Conservation (phyloP, 1,140 invertebrate genomes). For the Drosophila azteca region DNA sequence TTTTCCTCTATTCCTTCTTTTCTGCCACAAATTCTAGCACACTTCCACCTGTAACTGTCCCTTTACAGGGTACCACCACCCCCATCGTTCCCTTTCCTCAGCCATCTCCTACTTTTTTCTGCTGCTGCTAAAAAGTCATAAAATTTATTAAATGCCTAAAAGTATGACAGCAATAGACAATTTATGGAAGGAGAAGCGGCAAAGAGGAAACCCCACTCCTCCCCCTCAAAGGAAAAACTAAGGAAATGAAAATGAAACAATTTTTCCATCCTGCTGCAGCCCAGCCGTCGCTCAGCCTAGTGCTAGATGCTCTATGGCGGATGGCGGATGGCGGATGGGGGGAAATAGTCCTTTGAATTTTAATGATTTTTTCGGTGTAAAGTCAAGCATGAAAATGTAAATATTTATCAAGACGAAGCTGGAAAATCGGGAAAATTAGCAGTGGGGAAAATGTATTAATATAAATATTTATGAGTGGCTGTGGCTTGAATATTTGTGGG, state of each 20-base stretch:
- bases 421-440: slow-evolving; percentile 20
- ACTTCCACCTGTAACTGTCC: too few relatives aligned
- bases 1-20: too few relatives aligned
- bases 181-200: slow-evolving; percentile 49
- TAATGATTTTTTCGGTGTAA: slow-evolving; percentile 22
- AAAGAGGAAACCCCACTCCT: not conserved
- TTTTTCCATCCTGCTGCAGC: not conserved
- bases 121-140: slow-evolving; percentile 53
- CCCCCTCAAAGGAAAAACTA: slow-evolving; percentile 19
- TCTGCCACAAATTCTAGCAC: too few relatives aligned
- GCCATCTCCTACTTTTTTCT: not conserved
- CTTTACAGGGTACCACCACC: slow-evolving; percentile 11
- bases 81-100: not conserved
- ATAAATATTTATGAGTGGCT: slow-evolving; percentile 11
- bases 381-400: slow-evolving; percentile 30
- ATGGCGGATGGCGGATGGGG: too few relatives aligned
- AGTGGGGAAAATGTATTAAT: slow-evolving; percentile 1
- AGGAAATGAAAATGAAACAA: slow-evolving; percentile 48
- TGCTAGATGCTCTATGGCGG: not conserved
- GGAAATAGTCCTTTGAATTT: slow-evolving; percentile 38
- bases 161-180: slow-evolving; percentile 81
- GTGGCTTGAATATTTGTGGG: too few relatives aligned
- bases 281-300: not conserved
- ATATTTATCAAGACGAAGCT: slow-evolving; percentile 41
- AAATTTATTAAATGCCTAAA: slow-evolving; percentile 82